Percentiles rank a stretch among this genome's conserved stretches.
Conservation (phyloP, 2,797 vertebrate genomes). For the Botia almorhae region DNA sequence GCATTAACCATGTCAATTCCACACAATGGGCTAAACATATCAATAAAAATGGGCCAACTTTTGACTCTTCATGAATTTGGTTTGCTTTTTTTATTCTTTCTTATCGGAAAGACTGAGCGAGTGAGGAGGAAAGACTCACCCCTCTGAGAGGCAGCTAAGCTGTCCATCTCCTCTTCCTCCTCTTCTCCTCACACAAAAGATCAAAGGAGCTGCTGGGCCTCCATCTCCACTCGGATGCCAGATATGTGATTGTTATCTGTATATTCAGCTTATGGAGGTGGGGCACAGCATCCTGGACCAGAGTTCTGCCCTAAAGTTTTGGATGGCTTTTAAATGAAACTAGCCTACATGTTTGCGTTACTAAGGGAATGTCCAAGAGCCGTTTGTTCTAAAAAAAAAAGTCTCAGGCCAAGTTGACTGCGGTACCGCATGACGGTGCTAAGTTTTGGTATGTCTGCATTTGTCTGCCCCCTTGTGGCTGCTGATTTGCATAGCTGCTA, state of each 20-base stretch:
- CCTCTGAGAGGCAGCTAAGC: conserved; percentile 24
- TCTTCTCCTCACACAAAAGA: conserved; percentile 41
- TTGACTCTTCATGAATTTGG: background rate
- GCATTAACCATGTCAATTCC: background rate
- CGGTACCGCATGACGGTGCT: background rate
- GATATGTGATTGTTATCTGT: conserved; percentile 64
- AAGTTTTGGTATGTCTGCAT: conserved; percentile 8
- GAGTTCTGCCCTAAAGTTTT: conserved; percentile 26
- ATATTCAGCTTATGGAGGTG: conserved; percentile 58
- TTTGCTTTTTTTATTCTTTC: conserved; percentile 23
- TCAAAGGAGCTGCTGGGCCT: conserved; percentile 19
- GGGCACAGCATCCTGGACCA: conserved; percentile 45
- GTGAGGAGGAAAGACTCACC: conserved; percentile 44
- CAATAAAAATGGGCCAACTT: background rate
- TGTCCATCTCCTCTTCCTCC: conserved; percentile 42
- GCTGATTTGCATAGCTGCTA: background rate
- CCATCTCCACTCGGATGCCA: conserved; percentile 51
- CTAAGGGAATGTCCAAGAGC: conserved; percentile 32
- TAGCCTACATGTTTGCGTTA: conserved; percentile 38
- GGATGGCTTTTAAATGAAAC: conserved; percentile 45
- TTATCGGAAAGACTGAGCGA: conserved; percentile 6
- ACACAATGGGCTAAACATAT: background rate
- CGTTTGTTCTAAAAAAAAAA: conserved; percentile 24
- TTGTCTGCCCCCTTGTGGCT: conserved; percentile 55
- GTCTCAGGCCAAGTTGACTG: conserved; percentile 22